These are phyloP conservation scores for Holcopasites calliopsidis DNA, from an alignment of 1,140 invertebrate genomes.

Conservation along the genomic window DNA sequence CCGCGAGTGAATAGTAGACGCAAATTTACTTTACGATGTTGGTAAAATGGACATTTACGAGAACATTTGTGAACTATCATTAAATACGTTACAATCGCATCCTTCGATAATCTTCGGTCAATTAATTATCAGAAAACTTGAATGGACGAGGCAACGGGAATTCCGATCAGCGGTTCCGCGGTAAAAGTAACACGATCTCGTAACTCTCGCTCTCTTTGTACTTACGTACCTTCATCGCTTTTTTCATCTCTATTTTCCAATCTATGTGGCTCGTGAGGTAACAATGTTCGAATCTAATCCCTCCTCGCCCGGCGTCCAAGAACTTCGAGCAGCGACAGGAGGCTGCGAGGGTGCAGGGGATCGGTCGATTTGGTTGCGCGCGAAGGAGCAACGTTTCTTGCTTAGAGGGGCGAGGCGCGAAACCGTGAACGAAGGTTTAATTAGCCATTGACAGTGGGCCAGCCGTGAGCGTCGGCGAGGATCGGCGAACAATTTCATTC, in stretches of 20 bases:
- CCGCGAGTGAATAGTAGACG: background rate
- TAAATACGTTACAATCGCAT: too few relatives aligned
- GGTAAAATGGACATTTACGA: too few relatives aligned
- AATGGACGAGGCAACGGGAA: too few relatives aligned
- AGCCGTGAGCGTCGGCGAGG: background rate
- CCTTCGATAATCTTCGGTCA: too few relatives aligned
- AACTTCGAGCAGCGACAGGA: background rate
- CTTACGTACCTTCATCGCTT: background rate
- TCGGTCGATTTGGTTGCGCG: background rate
- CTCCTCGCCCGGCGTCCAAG: too few relatives aligned
- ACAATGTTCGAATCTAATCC: background rate
- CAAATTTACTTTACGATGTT: too few relatives aligned
- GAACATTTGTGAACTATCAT: too few relatives aligned
- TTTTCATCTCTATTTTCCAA: background rate
- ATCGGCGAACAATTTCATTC: constrained; percentile 58
- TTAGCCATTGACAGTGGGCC: background rate
- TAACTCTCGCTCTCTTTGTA: background rate
- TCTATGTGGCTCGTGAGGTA: too few relatives aligned
- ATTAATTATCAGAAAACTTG: too few relatives aligned
- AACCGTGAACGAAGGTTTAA: background rate
- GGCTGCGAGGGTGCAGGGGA: background rate
- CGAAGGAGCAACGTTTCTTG: background rate
- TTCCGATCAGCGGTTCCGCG: too few relatives aligned
- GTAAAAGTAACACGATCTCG: background rate
- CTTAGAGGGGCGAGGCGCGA: background rate